A percentile compares a stretch with the other conserved stretches of the same genome.
Evolutionary conservation across 2,113 vertebrate species (phyloP).

Genomic region (Pelmatolapia mariae): DNA sequence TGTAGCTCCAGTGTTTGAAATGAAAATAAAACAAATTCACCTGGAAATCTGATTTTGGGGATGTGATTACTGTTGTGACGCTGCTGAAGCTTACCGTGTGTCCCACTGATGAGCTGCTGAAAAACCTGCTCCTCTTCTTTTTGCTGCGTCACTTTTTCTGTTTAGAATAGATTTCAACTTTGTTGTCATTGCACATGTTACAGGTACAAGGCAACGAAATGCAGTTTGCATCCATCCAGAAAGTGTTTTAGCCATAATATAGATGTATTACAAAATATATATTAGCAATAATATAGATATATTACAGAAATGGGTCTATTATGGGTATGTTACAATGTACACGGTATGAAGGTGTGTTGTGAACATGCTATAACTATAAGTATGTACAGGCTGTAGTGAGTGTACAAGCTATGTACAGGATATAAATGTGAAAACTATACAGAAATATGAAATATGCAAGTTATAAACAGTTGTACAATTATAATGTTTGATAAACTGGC

Average conservation of each 20-base stretch:
- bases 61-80: rapidly evolving
- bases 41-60: neutral
- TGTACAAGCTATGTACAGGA: neutral
- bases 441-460: rapidly evolving
- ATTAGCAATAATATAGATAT: neutral
- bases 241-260: rapidly evolving
- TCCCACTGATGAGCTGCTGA: neutral
- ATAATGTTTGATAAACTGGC: neutral
- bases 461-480: neutral
- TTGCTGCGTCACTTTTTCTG: neutral
- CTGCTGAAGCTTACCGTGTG: neutral
- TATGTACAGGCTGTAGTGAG: neutral
- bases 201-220: neutral
- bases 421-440: neutral
- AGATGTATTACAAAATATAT: too few species aligned
- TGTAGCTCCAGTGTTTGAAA: neutral
- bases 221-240: neutral
- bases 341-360: neutral
- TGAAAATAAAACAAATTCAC: neutral
- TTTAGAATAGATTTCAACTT: neutral
- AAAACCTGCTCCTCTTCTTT: neutral
- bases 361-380: neutral
- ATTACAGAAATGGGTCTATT: neutral
- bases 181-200: neutral
- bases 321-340: rapidly evolving